Evolutionary conservation across 2,113 vertebrate genomes (phyloP).

Genomic region (Corythoichthys haematopterus): DNA sequence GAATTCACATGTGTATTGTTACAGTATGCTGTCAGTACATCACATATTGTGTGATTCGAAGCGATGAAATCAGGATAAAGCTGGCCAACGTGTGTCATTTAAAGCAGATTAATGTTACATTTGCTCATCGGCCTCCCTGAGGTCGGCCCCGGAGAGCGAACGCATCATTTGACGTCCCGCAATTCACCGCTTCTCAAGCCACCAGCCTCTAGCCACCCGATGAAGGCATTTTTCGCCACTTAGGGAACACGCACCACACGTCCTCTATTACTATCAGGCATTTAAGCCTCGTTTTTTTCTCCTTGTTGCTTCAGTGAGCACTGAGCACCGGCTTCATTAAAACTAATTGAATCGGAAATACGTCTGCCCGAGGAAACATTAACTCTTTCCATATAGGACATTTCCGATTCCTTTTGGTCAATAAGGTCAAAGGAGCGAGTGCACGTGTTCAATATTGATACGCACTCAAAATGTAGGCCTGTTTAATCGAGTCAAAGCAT

Average conservation of each 20-base stretch:
- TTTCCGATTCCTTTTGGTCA: slow-evolving; percentile 76
- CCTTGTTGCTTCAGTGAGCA: slow-evolving; percentile 82
- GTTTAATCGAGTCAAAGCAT: slow-evolving; percentile 20
- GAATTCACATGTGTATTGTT: neutral
- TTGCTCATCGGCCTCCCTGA: slow-evolving; percentile 40
- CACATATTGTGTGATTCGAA: neutral
- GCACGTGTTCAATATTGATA: slow-evolving; percentile 57
- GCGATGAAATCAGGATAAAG: neutral
- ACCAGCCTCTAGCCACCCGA: slow-evolving; percentile 72
- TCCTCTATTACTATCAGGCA: slow-evolving; percentile 92
- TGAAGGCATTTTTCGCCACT: slow-evolving; percentile 81
- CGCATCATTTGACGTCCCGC: slow-evolving; percentile 67
- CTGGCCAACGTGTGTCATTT: slow-evolving; percentile 26
- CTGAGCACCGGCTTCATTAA: slow-evolving; percentile 99
- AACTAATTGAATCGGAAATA: slow-evolving; percentile 99
- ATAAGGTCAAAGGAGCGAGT: slow-evolving; percentile 74
- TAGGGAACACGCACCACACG: slow-evolving; percentile 84
- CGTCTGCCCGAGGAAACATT: slow-evolving; percentile 97
- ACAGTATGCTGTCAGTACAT: neutral
- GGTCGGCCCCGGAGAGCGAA: slow-evolving; percentile 57
- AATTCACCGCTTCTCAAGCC: slow-evolving; percentile 58
- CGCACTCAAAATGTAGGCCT: slow-evolving; percentile 33
- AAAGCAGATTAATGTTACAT: slow-evolving; percentile 28
- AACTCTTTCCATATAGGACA: slow-evolving; percentile 90
- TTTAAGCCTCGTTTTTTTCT: slow-evolving; percentile 92